Base-by-base conservation (phyloP, 1,140 invertebrate species). In the Littorina saxatilis region DNA sequence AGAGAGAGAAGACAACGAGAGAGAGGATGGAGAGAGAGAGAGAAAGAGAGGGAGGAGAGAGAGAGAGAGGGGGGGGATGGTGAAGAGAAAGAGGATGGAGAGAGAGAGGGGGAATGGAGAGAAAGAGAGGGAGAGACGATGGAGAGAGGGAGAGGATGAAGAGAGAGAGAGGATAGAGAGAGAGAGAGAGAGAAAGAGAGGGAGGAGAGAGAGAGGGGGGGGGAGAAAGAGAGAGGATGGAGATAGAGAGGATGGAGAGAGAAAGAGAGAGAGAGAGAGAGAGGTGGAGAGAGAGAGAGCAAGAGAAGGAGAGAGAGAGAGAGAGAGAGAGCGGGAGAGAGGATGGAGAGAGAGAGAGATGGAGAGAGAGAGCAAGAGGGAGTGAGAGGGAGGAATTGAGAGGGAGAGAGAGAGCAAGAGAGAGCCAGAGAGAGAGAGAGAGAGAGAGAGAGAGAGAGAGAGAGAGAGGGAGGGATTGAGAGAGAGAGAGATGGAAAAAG, bases 321-420 rank as follows among this genome's bases (percentile, higher is more conserved):
- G 4, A 74, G 75, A 75, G 47, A 79, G 7, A 78, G 68, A 66
- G n/a, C 52, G 11, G 47, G 47, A 74, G 13, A 74, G 63, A 84
- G n/a, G 52, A 73, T 0, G 39, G 75, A 72, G 74, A 72, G 20
- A 81, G 29, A 43, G 76, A 70, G 43, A 73, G 73, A 66, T 15
- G 73, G 79, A 84, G 32, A 52, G 61, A 58, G 0, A 73, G 73
- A 84, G 43, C 66, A 63, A 68, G 37, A 63, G 68, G n/a, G n/a
- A n/a, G n/a, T n/a, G n/a, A n/a, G n/a, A n/a, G n/a, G n/a, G n/a
- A n/a, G n/a, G n/a, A n/a, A n/a, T n/a, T n/a, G n/a, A n/a, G n/a
- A n/a, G n/a, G n/a, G n/a, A n/a, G n/a, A n/a, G n/a, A n/a, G n/a
- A n/a, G n/a, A n/a, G n/a, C n/a, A n/a, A n/a, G n/a, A n/a, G n/a